Base-by-base conservation (phyloP, 2,888 invertebrate genomes). In the Lasioglossum leucozonium region DNA sequence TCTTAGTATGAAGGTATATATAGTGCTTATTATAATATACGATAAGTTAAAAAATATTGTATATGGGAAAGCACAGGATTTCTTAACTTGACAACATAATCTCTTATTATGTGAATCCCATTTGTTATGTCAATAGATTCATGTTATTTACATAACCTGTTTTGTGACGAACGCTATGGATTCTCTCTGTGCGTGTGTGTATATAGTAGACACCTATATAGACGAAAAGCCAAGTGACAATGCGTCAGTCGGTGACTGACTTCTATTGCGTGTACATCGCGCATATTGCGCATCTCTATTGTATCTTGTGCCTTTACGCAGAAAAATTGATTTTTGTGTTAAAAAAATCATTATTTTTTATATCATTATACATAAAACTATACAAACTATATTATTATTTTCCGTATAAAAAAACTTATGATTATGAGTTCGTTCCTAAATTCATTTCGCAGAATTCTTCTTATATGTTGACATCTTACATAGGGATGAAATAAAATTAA, bases 121-220 rank as follows among this genome's bases (percentile, higher is more conserved):
- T 85, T 79, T 77, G 42, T 73, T 72, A n/a, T 65, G n/a, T 30
- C 62, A 67, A 76, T 55, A n/a, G 69, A 72, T 51, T 42, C 26
- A 22, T 16, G 40, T 82, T 77, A 76, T 86, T 85, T 86, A 65
- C 69, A 80, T 79, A 86, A 82, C 77, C 74, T n/a, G 67, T 69
- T 82, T 37, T 34, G 26, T 40, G 72, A 30, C 34, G 26, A 42
- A 30, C 44, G 6, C 42, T 22, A 58, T 30, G 3, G 67, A 77
- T 72, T 78, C 34, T 34, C 34, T 42, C 26, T 34, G 10, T 22
- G 11, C 26, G 8, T 26, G 13, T 13, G 6, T 6, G 44, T 16
- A 4, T 44, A 37, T 71, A n/a, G 34, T 77, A 22, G 30, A 2
- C 18, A 34, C 34, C 16, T n/a, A 42, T 40, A n/a, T 34, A 11